A percentile compares a stretch with the other conserved stretches of the same genome.
phyloP scores from a whole-genome alignment of 1,140 invertebrate genomes.

The Brachionus plicatilis region DNA sequence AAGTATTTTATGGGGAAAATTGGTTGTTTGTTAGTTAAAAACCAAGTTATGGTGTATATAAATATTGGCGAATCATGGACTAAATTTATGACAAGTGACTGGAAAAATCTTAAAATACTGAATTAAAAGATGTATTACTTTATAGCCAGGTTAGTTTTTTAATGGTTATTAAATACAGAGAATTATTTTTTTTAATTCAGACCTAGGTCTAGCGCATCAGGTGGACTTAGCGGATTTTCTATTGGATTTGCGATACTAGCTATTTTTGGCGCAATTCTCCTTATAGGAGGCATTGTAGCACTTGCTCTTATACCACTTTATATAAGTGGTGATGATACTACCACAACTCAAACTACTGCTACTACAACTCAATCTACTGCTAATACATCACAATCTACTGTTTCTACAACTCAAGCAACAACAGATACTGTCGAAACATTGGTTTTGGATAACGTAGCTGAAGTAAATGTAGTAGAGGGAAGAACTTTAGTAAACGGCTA shows the following conservation, averaged over 20 bases:
- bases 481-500: neutral
- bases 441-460: neutral
- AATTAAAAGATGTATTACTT: neutral
- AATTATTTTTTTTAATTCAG: neutral
- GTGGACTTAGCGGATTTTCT: neutral
- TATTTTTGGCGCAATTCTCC: neutral
- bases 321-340: neutral
- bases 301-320: slow-evolving; percentile 3
- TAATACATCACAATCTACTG: neutral
- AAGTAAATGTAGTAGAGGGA: neutral
- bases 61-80: neutral
- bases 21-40: neutral
- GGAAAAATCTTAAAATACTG: neutral
- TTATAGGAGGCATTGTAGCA: neutral
- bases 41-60: neutral
- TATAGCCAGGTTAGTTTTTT: neutral
- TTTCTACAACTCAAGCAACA: no score
- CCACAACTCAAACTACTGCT: neutral
- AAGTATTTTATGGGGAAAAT: neutral
- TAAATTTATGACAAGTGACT: neutral
- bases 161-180: neutral
- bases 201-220: neutral
- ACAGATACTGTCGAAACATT: neutral
- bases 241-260: neutral
- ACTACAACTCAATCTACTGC: neutral